These are phyloP conservation scores for Numenius arquata DNA, from an alignment of 2,113 vertebrate genomes.

Conservation along the genomic window DNA sequence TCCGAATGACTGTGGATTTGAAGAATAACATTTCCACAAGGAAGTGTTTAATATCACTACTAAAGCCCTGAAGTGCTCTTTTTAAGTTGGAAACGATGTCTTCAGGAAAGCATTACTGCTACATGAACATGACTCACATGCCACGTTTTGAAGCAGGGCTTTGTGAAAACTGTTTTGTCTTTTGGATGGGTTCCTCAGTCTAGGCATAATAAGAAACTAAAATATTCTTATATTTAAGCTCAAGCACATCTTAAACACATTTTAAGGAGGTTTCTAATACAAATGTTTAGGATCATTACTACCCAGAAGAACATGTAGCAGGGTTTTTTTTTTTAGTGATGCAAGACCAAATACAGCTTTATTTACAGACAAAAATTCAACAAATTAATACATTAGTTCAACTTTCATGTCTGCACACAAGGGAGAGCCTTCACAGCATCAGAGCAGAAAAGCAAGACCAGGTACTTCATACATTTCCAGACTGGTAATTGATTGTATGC, in stretches of 20 bases:
- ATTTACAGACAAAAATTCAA: conserved; percentile 44
- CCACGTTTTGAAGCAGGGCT: background rate
- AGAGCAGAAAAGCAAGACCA: background rate
- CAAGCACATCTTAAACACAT: background rate
- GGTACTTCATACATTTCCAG: background rate
- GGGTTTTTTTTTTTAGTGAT: background rate
- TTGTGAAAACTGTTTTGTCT: background rate
- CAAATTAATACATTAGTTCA: background rate
- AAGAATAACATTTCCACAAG: background rate
- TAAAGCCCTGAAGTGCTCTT: background rate
- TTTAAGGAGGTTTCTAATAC: background rate
- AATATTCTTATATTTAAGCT: background rate
- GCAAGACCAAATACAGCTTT: background rate
- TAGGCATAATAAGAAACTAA: fast-evolving
- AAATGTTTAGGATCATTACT: background rate
- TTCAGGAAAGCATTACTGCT: background rate
- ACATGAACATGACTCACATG: background rate
- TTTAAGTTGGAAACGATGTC: background rate
- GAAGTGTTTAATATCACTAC: background rate
- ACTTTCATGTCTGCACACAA: background rate
- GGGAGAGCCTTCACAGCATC: background rate
- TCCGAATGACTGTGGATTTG: background rate
- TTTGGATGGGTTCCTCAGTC: background rate
- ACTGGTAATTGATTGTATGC: background rate
- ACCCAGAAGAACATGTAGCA: background rate